A percentile compares a stretch with the other conserved stretches of the same genome.
Conservation (phyloP, 2,888 invertebrate genomes). For the Palloptera scutellata region DNA sequence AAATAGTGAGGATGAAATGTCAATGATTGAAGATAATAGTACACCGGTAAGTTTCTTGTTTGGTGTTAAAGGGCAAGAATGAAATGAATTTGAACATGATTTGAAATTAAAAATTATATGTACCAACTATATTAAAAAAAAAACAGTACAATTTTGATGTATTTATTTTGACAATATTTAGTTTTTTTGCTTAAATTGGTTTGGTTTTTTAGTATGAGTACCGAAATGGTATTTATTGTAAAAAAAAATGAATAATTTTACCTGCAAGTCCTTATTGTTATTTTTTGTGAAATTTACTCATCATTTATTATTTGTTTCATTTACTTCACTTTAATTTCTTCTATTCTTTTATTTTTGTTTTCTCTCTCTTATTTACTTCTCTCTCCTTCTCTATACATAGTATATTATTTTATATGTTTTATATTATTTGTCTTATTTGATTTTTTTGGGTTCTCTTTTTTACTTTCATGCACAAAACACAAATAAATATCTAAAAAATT, state of each 20-base stretch:
- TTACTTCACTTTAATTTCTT: conserved; percentile 13
- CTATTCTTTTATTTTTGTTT: conserved; percentile 36
- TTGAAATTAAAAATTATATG: conserved; percentile 12
- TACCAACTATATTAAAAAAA: neutral
- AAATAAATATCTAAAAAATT: conserved; percentile 37
- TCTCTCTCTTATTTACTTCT: conserved; percentile 21
- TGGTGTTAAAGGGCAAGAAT: neutral
- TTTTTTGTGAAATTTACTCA: conserved; percentile 33
- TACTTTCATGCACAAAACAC: conserved; percentile 57
- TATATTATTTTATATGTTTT: conserved; percentile 40
- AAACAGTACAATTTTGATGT: conserved; percentile 6
- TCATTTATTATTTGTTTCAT: conserved; percentile 38
- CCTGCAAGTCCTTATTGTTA: conserved; percentile 27
- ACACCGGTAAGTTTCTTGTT: conserved; percentile 64
- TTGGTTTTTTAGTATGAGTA: conserved; percentile 34
- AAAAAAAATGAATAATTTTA: neutral
- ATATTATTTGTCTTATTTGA: conserved; percentile 47
- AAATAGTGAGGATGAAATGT: conserved; percentile 88
- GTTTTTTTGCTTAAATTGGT: conserved; percentile 31
- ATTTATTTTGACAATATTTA: conserved; percentile 27
- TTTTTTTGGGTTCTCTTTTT: conserved; percentile 54
- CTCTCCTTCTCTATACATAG: conserved; percentile 29
- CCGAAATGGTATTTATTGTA: neutral
- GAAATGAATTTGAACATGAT: neutral
- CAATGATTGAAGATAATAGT: conserved; percentile 71